phyloP scores from a whole-genome alignment of 2,113 vertebrate species.

The Dicaeum eximium region DNA sequence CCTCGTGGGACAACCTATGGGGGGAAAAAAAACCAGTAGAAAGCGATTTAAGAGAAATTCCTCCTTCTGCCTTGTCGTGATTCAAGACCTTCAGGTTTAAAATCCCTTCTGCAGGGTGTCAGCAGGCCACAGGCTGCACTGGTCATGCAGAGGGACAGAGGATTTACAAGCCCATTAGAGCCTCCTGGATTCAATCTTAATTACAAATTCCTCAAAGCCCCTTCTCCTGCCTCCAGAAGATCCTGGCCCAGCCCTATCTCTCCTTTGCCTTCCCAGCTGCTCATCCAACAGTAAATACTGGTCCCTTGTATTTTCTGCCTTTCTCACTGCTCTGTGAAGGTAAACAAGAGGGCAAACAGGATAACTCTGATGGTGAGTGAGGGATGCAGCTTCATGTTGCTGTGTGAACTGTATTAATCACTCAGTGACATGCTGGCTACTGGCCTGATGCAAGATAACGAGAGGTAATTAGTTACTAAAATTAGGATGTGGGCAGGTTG shows the following conservation, averaged over 20 bases:
- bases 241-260: background rate
- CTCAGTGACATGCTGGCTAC: slow-evolving; percentile 3
- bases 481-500: slow-evolving; percentile 31
- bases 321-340: background rate
- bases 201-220: background rate
- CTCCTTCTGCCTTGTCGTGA: background rate
- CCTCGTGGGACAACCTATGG: accelerated
- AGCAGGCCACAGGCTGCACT: background rate
- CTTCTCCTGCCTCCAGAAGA: background rate
- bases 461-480: slow-evolving; percentile 58
- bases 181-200: background rate
- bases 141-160: background rate
- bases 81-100: background rate
- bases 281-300: background rate
- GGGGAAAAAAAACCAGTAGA: accelerated
- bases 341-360: background rate
- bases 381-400: background rate
- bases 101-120: background rate
- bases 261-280: background rate
- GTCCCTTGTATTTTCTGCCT: background rate
- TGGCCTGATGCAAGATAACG: slow-evolving; percentile 29
- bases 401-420: slow-evolving; percentile 20
- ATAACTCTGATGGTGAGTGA: background rate
- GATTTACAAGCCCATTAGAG: background rate
- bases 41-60: background rate